phyloP scores from a whole-genome alignment of 2,888 invertebrate species.

The Apodemia mormo region DNA sequence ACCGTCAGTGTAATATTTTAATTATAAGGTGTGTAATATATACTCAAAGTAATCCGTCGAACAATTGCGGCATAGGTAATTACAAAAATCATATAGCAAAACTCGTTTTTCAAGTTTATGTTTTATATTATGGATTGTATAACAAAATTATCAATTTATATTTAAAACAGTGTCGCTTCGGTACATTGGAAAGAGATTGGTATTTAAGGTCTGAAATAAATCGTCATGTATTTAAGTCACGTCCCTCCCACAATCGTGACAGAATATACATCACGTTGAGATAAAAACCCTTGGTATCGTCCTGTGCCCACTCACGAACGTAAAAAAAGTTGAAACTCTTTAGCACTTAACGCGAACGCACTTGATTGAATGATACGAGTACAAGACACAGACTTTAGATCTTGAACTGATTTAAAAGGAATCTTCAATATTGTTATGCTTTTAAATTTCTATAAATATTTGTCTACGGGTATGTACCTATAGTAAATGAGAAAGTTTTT shows the following conservation, averaged over 20 bases:
- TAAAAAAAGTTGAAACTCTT: constrained; percentile 50
- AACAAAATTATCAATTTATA: constrained; percentile 14
- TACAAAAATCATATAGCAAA: neutral
- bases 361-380: constrained; percentile 48
- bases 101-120: neutral
- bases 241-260: constrained; percentile 70
- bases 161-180: constrained; percentile 30
- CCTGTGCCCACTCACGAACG: constrained; percentile 57
- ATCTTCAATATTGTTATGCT: neutral
- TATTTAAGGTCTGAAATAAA: constrained; percentile 54
- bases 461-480: too few species aligned
- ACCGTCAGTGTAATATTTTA: too few species aligned
- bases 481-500: neutral
- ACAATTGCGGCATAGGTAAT: neutral
- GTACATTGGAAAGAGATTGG: constrained; percentile 30
- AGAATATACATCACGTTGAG: constrained; percentile 71
- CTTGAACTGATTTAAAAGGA: constrained; percentile 23
- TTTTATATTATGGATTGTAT: neutral
- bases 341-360: constrained; percentile 54
- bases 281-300: constrained; percentile 68
- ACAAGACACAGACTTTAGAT: constrained; percentile 22
- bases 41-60: too few species aligned
- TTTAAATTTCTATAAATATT: too few species aligned
- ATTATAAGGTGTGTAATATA: too few species aligned
- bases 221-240: constrained; percentile 73